Evolutionary conservation across 2,113 vertebrate genomes (phyloP).

Genomic region (Chroicocephalus ridibundus): DNA sequence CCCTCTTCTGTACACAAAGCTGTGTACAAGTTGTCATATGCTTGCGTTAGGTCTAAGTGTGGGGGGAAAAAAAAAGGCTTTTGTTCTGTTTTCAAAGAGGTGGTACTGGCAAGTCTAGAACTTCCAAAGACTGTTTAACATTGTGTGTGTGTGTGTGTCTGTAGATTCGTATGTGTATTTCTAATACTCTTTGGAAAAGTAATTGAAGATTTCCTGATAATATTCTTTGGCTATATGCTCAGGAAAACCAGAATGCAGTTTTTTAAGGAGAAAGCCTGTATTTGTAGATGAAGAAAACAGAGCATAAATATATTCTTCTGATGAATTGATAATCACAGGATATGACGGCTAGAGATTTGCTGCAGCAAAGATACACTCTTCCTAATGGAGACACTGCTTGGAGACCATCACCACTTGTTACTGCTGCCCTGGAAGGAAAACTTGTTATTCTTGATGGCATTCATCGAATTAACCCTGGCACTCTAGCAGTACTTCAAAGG

Average conservation of each 20-base stretch:
- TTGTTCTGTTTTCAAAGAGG: neutral
- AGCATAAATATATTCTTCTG: neutral
- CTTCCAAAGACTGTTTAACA: neutral
- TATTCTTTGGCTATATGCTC: neutral
- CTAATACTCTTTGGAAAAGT: neutral
- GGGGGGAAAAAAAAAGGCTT: neutral
- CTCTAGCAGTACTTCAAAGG: conserved; percentile 92
- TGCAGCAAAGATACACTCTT: conserved; percentile 94
- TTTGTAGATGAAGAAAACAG: neutral
- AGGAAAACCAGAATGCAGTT: neutral
- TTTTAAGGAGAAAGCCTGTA: neutral
- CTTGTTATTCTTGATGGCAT: conserved; percentile 92
- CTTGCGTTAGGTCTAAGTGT: neutral
- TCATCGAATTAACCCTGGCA: conserved; percentile 91
- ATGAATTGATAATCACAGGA: conserved; percentile 76
- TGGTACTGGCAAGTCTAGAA: neutral
- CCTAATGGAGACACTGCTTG: conserved; percentile 95
- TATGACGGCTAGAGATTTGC: conserved; percentile 93
- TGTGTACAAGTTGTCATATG: neutral
- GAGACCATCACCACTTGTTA: conserved; percentile 89
- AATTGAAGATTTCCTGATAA: neutral
- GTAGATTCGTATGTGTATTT: neutral
- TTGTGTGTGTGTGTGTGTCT: neutral
- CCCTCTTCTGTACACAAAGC: neutral
- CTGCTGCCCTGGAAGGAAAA: conserved; percentile 89